phyloP scores from a whole-genome alignment of 2,113 vertebrate genomes.

The Dicentrarchus labrax region DNA sequence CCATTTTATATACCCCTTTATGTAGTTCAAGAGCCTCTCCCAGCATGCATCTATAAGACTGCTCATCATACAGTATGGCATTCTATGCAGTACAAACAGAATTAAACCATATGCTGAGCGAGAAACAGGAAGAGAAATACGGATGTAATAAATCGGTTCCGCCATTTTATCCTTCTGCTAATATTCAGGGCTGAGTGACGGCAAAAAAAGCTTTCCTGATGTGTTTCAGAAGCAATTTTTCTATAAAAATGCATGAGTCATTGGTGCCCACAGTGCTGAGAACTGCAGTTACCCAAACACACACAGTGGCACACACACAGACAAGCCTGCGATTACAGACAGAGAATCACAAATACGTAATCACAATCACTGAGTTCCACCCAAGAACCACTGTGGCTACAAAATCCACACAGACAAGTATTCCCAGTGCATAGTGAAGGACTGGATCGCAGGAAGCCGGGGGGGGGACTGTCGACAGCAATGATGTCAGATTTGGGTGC shows the following conservation, averaged over 20 bases:
- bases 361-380: slow-evolving; percentile 30
- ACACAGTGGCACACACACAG: slow-evolving; percentile 19
- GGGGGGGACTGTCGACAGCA: not conserved
- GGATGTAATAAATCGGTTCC: slow-evolving; percentile 32
- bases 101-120: slow-evolving; percentile 20
- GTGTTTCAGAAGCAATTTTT: slow-evolving; percentile 35
- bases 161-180: slow-evolving; percentile 56
- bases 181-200: slow-evolving; percentile 46
- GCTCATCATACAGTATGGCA: not conserved
- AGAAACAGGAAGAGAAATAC: slow-evolving; percentile 20
- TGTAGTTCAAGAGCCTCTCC: not conserved
- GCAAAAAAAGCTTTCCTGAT: slow-evolving; percentile 32
- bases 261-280: slow-evolving; percentile 42
- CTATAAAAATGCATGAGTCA: slow-evolving; percentile 62
- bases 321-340: slow-evolving; percentile 23
- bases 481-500: slow-evolving; percentile 26
- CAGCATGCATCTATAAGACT: not conserved
- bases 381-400: not conserved
- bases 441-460: not conserved
- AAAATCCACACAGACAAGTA: slow-evolving; percentile 13
- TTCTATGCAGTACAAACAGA: slow-evolving; percentile 16
- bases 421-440: not conserved
- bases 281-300: slow-evolving; percentile 29
- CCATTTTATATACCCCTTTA: not conserved
- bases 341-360: slow-evolving; percentile 27